Evolutionary conservation across 2,113 vertebrate genomes (phyloP), one percentile per base, ranked within the genome.

Genomic region (Lathamus discolor): DNA sequence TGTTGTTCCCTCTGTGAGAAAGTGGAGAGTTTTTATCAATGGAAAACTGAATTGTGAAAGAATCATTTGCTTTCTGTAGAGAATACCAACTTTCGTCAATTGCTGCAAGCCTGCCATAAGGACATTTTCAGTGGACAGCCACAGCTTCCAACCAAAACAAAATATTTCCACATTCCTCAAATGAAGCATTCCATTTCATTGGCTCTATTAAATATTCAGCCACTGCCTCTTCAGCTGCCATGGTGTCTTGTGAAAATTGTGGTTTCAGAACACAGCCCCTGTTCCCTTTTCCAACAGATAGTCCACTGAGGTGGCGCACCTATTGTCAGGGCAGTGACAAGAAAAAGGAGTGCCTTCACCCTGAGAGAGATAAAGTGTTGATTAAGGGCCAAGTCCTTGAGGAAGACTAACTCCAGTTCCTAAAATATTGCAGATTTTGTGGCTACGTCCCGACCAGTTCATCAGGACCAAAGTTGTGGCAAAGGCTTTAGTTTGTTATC

Each of bases 111-210:
- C 31, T 92, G 27, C 49, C 19, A 27, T 87, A 80, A 85, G 35
- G 76, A 69, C 10, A 62, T 86, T 83, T 88, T 75, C 61, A 78
- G 68, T 67, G 55, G 76, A 86, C 51, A 94, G 52, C 19, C 91
- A 75, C 59, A 69, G 46, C 51, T 88, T 93, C 76, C 88, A 90
- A 83, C 9, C 28, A 79, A 95, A 96, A 73, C 41, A 94, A 62
- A 54, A 3, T 81, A 81, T 77, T 83, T 92, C 64, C 83, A 77
- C 37, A 51, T 81, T 81, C 63, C 37, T 84, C 72, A 95, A 87
- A 68, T 64, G 11, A 76, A 93, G 19, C 48, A 64, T 96, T 95
- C 70, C 0, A 69, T 91, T 86, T 93, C 22, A 64, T 81, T 96
- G 28, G 13, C 78, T 82, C 61, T 90, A 85, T 52, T 86, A 90